Evolutionary conservation across 2,113 vertebrate genomes (phyloP).

Genomic region (Lipophrys pholis): DNA sequence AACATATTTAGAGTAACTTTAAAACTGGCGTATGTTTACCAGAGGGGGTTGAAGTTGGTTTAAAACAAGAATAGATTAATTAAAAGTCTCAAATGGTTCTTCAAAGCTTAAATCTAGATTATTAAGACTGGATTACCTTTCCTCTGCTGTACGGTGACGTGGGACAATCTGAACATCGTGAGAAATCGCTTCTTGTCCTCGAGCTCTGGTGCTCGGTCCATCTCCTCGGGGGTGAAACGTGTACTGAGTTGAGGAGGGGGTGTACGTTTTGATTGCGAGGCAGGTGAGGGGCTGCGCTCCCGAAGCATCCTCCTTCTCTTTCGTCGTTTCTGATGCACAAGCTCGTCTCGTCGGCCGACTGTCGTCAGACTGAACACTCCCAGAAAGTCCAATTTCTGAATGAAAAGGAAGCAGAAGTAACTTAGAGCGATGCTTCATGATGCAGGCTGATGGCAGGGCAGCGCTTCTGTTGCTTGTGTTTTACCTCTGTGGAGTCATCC

Average conservation of each 20-base stretch:
- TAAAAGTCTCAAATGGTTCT: not conserved
- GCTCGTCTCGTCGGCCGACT: slow-evolving; percentile 88
- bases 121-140: slow-evolving; percentile 82
- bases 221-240: slow-evolving; percentile 94
- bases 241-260: slow-evolving; percentile 90
- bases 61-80: not conserved
- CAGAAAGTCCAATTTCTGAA: slow-evolving; percentile 96
- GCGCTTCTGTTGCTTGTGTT: not conserved
- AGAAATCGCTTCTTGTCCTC: slow-evolving; percentile 98
- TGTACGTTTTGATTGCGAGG: slow-evolving; percentile 87
- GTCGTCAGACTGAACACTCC: slow-evolving; percentile 93
- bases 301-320: slow-evolving; percentile 95
- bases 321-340: slow-evolving; percentile 92
- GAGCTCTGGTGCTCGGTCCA: slow-evolving; percentile 94
- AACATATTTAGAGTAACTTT: not conserved
- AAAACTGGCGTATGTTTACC: not conserved
- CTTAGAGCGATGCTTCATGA: not conserved
- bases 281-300: slow-evolving; percentile 92
- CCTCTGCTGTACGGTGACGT: slow-evolving; percentile 92
- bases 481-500: slow-evolving; percentile 94
- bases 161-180: slow-evolving; percentile 94
- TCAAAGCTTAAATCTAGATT: too few species aligned
- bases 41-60: not conserved
- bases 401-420: slow-evolving; percentile 9
- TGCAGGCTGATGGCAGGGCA: not conserved